Evolutionary conservation across 1,140 invertebrate species (phyloP), one percentile per base, ranked within the genome.

Genomic region (Colletes latitarsis): DNA sequence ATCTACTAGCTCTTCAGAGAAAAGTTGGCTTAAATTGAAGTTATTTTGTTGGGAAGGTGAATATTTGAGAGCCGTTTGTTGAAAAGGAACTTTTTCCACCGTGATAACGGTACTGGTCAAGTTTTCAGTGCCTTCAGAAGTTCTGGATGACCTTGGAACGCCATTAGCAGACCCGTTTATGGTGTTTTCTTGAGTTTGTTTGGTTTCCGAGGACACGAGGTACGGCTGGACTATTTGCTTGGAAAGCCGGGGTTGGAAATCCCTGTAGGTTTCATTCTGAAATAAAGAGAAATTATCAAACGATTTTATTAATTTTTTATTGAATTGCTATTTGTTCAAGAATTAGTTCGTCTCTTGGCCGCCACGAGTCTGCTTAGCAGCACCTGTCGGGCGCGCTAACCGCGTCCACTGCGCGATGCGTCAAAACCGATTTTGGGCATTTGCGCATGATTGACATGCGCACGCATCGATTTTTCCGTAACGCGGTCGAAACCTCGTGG

Each of bases 151-250:
- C 1, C 43, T 75, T 2, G 43, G 4, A 60, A 21, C 9, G 14
- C 46, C 6, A 14, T 46, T 60, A 0, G 9, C 6, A 3, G 71
- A 57, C 14, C 52, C 53, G 6, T 30, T 57, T 8, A 4, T 14
- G 4, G 4, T 9, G 1, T 41, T 21, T 19, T 49, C 58, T 8
- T 43, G 14, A 3, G 15, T 1, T 14, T 0, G 17, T 19, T 21
- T 57, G 4, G 14, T 15, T 39, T 71, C 58, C 21, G 19, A 0
- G 5, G 8, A 9, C 12, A 72, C 15, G 6, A 63, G 6, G 46
- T 76, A 68, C 0, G 80, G 70, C 21, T 79, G 76, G 4, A 77
- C 72, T 71, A 80, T 8, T n/a, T 82, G 80, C 43, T 72, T 71
- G 3, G 17, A 9, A 41, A 53, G 17, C 39, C 67, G 64, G n/a